Conservation (phyloP, 2,888 invertebrate genomes). For the Caenorhabditis wallacei region DNA sequence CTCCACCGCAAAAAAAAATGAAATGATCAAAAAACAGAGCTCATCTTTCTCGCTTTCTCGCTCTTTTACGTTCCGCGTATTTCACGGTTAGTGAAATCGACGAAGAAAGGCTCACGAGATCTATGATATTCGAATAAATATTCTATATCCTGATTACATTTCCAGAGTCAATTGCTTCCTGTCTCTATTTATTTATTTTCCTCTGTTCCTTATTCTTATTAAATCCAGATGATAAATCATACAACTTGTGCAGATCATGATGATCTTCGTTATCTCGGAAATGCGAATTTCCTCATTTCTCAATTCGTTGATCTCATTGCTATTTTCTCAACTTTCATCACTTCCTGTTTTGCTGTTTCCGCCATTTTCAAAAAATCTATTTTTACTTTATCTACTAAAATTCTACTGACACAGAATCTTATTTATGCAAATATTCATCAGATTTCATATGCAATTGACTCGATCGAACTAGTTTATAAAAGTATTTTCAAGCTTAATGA, state of each 20-base stretch:
- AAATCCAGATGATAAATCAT: not conserved
- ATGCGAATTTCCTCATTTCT: not conserved
- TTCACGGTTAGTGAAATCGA: not conserved
- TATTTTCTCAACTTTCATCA: not conserved
- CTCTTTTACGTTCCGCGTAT: not conserved
- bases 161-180: conserved; percentile 8
- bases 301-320: not conserved
- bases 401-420: conserved; percentile 20
- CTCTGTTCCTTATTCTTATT: not conserved
- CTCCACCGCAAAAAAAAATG: too few relatives aligned
- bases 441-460: conserved; percentile 12
- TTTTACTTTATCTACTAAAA: conserved; percentile 21
- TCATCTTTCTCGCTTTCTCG: too few relatives aligned
- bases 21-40: too few relatives aligned
- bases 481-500: conserved; percentile 3
- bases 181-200: not conserved
- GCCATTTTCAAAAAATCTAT: conserved; percentile 24
- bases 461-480: conserved; percentile 20
- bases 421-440: conserved; percentile 43
- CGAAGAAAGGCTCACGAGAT: not conserved
- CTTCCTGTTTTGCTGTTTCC: not conserved
- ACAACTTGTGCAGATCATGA: not conserved
- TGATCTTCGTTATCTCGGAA: not conserved
- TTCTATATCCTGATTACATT: conserved; percentile 5
- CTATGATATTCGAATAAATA: not conserved